Evolutionary conservation across 2,113 vertebrate genomes (phyloP), one percentile per base, ranked within the genome.

Genomic region (Tachuris rubrigastra): DNA sequence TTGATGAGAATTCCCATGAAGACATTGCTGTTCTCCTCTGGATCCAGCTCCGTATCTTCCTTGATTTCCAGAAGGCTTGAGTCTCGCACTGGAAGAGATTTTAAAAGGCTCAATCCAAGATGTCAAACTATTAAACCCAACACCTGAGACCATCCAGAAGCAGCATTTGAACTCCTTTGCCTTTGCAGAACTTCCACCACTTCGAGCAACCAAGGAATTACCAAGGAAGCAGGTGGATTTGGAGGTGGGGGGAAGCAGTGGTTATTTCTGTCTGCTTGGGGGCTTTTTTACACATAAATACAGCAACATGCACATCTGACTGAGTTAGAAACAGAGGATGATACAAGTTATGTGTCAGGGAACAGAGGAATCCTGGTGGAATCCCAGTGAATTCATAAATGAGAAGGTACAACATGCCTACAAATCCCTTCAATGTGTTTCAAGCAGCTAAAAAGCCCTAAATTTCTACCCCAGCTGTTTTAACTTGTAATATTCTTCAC

Each of bases 1-100:
- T 99, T 99, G 97, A 99, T 99, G 69, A 99, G 99, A 63, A 99
- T 98, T 25, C 99, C 99, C 99, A 99, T 99, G 87, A 99, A 99
- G 91, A 98, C 97, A 8, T 97, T 91, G 31, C 99, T 99, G 97
- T 99, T 99, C 95, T 99, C 99, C 95, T 99, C 99, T 4, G 99
- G 99, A 96, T 99, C 99, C 84, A 98, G 95, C 2, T 99, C 99
- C 8, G 96, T 72, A 53, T 98, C 98, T 28, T 99, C 99, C 42
- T 98, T 98, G 22, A 98, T 96, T 41, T 99, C 99, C 96, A 98
- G 98, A 10, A 99, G 97, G 71, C 78, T 98, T 0, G 97, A 74
- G 69, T 99, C 99, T 85, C 97, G 97, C 84, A 97, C 99, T 99
- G 88, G 2, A 94, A 97, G 7, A 73, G 33, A 94, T 78, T 63